Base-by-base conservation (phyloP, 1,140 invertebrate species). In the Philaenus spumarius region DNA sequence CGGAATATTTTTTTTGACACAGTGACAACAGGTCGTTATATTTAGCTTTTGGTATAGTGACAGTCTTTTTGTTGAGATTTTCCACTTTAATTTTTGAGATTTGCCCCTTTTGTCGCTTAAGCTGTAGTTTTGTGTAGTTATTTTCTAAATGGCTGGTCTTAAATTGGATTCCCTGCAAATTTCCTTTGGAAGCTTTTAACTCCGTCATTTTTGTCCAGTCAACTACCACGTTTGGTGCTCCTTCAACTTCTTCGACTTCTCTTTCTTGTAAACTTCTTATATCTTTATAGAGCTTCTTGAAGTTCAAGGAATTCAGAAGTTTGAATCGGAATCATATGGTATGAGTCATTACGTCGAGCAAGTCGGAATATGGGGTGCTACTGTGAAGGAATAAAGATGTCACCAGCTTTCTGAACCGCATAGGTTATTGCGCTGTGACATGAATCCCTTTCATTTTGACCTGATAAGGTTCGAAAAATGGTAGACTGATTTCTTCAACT, bases 141-240 rank as follows among this genome's bases (percentile, higher is more conserved):
- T n/a, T n/a, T n/a, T n/a, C n/a, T 45, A 45, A 15, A 15, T 45
- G 42, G 15, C 7, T 45, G 42, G 42, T 45, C 15, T 45, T 45
- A 19, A 45, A 45, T 19, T 45, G 42, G 6, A 45, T 45, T 45
- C 20, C 42, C 14, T 45, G 6, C 20, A 45, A 45, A 9, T 45
- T 45, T 56, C 12, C 19, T 15, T 55, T 53, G 14, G 23, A 15
- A 30, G 35, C n/a, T 58, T 39, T 37, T 15, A 45, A 45, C 15
- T 45, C 42, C 5, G 15, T 15, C 15, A 45, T n/a, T n/a, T n/a
- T n/a, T 45, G 42, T 9, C 42, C 42, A 45, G 42, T 45, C 42
- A 45, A 45, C 42, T 9, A 9, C 15, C 6, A 15, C 7, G 6
- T 7, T 15, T 45, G 6, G 6, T 14, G 6, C 20, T 45, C 42